Evolutionary conservation across 2,888 invertebrate species (phyloP).

Genomic region (Melieria crassipennis): DNA sequence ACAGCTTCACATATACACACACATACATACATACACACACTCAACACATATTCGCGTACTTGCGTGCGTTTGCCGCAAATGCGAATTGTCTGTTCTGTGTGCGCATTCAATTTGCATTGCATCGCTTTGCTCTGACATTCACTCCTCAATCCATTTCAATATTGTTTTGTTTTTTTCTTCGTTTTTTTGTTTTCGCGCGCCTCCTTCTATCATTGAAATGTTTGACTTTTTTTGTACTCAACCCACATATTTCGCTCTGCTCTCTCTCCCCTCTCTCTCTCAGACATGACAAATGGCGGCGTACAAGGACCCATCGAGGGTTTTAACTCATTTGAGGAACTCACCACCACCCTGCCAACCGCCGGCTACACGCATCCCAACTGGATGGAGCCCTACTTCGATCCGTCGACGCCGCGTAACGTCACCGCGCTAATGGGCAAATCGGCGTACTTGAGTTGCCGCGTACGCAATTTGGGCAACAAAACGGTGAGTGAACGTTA

Average conservation of each 20-base stretch:
- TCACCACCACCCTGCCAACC: conserved; percentile 49
- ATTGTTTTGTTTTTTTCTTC: no score
- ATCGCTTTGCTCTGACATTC: no score
- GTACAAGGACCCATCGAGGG: conserved; percentile 63
- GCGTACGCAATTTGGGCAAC: conserved; percentile 65
- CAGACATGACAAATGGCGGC: conserved; percentile 64
- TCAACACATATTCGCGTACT: not conserved
- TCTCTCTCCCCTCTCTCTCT: not conserved
- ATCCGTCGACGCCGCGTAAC: conserved; percentile 78
- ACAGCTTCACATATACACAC: not conserved
- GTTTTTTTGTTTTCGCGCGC: no score
- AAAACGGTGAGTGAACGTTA: conserved; percentile 62
- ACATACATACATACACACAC: not conserved
- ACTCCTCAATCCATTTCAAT: no score
- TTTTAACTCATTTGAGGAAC: conserved; percentile 61
- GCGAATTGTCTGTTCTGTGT: not conserved
- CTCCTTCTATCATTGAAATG: no score
- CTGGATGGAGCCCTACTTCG: conserved; percentile 75
- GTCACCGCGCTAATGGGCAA: conserved; percentile 84
- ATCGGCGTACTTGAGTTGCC: conserved; percentile 67
- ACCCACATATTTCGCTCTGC: not conserved
- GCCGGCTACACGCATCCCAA: conserved; percentile 58
- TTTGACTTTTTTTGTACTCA: no score
- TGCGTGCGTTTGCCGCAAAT: not conserved
- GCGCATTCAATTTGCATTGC: not conserved